These are phyloP conservation scores for Dryocosmus kuriphilus DNA, from an alignment of 2,888 invertebrate species.

Conservation along the genomic window DNA sequence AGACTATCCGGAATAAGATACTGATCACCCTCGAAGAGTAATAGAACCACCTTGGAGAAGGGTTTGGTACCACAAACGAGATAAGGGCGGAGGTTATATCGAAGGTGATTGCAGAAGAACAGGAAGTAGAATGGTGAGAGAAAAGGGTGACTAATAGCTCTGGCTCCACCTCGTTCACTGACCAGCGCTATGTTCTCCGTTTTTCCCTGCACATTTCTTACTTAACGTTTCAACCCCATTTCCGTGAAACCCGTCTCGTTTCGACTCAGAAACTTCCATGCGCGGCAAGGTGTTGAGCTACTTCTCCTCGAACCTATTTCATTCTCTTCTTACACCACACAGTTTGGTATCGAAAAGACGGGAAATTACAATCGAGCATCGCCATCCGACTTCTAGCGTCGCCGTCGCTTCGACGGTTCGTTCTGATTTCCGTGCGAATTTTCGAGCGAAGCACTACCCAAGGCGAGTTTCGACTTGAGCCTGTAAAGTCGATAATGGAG, in stretches of 20 bases:
- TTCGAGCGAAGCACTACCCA: not conserved
- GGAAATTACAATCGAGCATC: slow-evolving; percentile 33
- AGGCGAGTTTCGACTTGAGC: slow-evolving; percentile 9
- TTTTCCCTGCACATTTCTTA: slow-evolving; percentile 58
- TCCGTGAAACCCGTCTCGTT: slow-evolving; percentile 25
- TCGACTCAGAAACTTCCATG: slow-evolving; percentile 15
- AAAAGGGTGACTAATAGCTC: slow-evolving; percentile 67
- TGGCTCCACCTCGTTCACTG: slow-evolving; percentile 58
- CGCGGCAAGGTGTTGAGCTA: not conserved
- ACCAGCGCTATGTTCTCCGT: slow-evolving; percentile 62
- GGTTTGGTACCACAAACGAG: slow-evolving; percentile 66
- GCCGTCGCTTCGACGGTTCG: slow-evolving; percentile 19
- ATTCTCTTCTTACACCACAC: slow-evolving; percentile 17
- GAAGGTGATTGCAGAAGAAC: slow-evolving; percentile 57
- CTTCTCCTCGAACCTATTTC: slow-evolving; percentile 24
- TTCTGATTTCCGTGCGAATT: slow-evolving; percentile 34
- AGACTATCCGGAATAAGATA: slow-evolving; percentile 61
- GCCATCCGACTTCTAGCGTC: slow-evolving; percentile 15
- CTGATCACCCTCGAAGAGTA: slow-evolving; percentile 67
- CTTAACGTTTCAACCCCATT: slow-evolving; percentile 42
- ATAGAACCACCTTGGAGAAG: slow-evolving; percentile 61
- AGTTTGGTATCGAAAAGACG: slow-evolving; percentile 29
- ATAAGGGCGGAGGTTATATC: slow-evolving; percentile 68
- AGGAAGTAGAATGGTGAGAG: slow-evolving; percentile 56
- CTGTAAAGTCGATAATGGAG: slow-evolving; percentile 31